Evolutionary conservation across 2,888 invertebrate genomes (phyloP), one percentile per base, ranked within the genome.

Genomic region (Acronicta psi): DNA sequence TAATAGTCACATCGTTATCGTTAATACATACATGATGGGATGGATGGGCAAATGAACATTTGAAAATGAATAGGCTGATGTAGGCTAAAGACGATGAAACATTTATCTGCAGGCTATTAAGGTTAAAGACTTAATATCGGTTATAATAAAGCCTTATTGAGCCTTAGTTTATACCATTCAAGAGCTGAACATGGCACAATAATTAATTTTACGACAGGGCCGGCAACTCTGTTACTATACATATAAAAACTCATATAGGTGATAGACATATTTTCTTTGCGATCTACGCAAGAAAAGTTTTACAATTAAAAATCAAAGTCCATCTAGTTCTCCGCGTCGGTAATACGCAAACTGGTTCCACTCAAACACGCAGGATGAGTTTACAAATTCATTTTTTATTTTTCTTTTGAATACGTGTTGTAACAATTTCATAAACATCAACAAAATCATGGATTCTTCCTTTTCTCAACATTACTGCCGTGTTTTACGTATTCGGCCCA

Each of bases 81-180:
- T 51, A 44, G 54, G 50, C 11, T 53, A 60, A 59, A 53, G 18
- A 46, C 31, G 14, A 16, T 44, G 29, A 41, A 17, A 34, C 2
- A 72, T 38, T 41, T 45, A 59, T 54, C 31, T 41, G 8, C 17
- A n/a, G 8, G n/a, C 13, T 2, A 68, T 68, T 73, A 29, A 51
- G 69, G 73, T 54, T 51, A 60, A 60, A 68, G 61, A 42, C 59
- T 46, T 73, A 68, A 60, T 73, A 40, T 34, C 36, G 8, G 23
- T 14, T 23, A 25, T 52, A 46, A 49, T 50, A 20, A n/a, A 37
- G 46, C 31, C 38, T 18, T 43, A 43, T 50, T 40, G 40, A 10
- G 31, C 18, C 17, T 51, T 37, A 44, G 31, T 43, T n/a, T n/a
- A 17, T 13, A 31, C n/a, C 17, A 40, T 17, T 7, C 37, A 34